Percentiles rank a stretch among this genome's conserved stretches.
Evolutionary conservation across 1,140 invertebrate genomes (phyloP).

Genomic region (Pinna nobilis): DNA sequence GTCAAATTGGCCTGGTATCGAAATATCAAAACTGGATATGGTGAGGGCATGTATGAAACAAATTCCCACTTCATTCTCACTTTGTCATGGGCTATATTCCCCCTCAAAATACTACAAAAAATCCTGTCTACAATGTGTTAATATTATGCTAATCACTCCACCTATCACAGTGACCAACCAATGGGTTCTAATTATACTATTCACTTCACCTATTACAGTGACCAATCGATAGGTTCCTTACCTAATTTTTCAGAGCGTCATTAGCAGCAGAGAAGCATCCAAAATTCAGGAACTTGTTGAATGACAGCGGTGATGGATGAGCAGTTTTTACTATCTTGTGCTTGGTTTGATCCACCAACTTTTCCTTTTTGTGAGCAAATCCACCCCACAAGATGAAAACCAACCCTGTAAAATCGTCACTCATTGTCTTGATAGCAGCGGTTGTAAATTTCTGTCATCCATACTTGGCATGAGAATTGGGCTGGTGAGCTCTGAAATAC

Average conservation of each 20-base stretch:
- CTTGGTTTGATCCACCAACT: slow-evolving; percentile 77
- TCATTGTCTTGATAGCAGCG: slow-evolving; percentile 77
- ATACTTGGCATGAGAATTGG: slow-evolving; percentile 81
- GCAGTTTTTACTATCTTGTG: slow-evolving; percentile 78
- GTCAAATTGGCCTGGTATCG: too few species aligned
- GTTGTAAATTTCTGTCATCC: slow-evolving; percentile 82
- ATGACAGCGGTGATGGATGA: slow-evolving; percentile 82
- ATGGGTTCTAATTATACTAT: too few species aligned
- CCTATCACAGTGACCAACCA: too few species aligned
- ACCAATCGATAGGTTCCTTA: slow-evolving; percentile 79
- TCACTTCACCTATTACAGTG: too few species aligned
- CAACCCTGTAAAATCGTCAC: slow-evolving; percentile 70
- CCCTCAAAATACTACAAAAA: too few species aligned
- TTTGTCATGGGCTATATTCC: too few species aligned
- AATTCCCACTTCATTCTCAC: too few species aligned
- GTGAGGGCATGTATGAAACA: too few species aligned
- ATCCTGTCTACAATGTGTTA: too few species aligned
- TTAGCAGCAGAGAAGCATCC: slow-evolving; percentile 81
- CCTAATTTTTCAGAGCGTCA: slow-evolving; percentile 75
- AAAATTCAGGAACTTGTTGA: slow-evolving; percentile 79
- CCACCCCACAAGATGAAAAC: slow-evolving; percentile 83
- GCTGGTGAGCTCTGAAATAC: slow-evolving; percentile 71
- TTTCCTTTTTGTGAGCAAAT: slow-evolving; percentile 81
- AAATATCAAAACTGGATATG: too few species aligned
- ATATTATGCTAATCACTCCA: too few species aligned